Evolutionary conservation across 2,113 vertebrate species (phyloP), one percentile per base, ranked within the genome.

Genomic region (Zingel zingel): DNA sequence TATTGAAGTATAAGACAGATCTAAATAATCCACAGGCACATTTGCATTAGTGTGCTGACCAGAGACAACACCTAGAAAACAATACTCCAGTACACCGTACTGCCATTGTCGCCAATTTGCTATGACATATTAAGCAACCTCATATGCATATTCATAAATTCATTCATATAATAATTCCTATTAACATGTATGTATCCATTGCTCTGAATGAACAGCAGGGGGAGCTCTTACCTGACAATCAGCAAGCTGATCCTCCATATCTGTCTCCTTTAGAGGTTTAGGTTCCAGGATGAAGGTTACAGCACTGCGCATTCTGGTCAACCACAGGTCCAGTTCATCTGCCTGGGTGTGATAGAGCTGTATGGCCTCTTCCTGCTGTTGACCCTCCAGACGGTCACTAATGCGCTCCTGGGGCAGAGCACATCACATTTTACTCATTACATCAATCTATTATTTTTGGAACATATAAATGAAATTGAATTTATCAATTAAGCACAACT

Each of bases 301-400:
- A 0, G 94, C 93, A n/a, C 95, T 93, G 50, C 94, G 96, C 0
- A 95, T 97, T 64, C 69, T 95, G 47, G 95, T 68, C 11, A 99
- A 90, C 98, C 98, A 99, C 71, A 95, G 93, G 81, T 97, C 96
- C 82, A 99, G 95, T 66, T 97, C 96, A 10, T 98, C 96, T 0
- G 96, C 97, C 81, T 98, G 97, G 54, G 79, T 94, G 23, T 94
- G 94, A 74, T 96, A 98, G 45, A 94, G 94, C 84, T 97, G 96
- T 21, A 99, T 91, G n/a, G 97, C 96, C 79, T 98, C 96, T 3
- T 98, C 97, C 83, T 98, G 97, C 0, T 95, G 94, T 87, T 98
- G 96, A 18, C 97, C 96, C 88, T 99, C 98, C 19, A 97, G 94
- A 79, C 97, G 97, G 5, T 99, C 98, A 0, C 94, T 97, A 13